phyloP scores from a whole-genome alignment of 2,888 invertebrate genomes.

The Cosmia pyralina region DNA sequence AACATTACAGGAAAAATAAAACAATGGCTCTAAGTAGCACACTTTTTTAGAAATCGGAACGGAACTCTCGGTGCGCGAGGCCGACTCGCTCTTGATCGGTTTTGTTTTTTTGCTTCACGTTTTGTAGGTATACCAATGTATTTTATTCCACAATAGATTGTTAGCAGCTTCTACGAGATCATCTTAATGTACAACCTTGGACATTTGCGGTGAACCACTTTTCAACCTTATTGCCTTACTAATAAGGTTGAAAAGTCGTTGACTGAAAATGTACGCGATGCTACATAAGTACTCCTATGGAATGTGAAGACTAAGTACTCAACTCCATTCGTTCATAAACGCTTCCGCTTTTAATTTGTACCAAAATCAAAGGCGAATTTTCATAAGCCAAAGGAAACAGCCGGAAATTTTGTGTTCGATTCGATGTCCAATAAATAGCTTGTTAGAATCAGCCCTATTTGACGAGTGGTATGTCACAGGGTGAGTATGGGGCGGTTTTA shows the following conservation, averaged over 20 bases:
- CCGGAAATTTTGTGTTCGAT: slow-evolving; percentile 74
- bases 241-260: too few relatives aligned
- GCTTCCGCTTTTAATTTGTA: slow-evolving; percentile 29
- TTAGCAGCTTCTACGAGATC: background rate
- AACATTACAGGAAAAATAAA: too few relatives aligned
- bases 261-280: too few relatives aligned
- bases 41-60: too few relatives aligned
- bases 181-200: background rate
- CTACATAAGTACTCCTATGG: too few relatives aligned
- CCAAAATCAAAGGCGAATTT: slow-evolving; percentile 61
- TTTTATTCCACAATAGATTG: background rate
- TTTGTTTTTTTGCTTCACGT: background rate
- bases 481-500: slow-evolving; percentile 35
- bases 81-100: too few relatives aligned
- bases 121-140: background rate
- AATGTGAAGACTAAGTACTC: background rate
- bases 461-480: slow-evolving; percentile 50
- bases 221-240: too few relatives aligned
- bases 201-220: too few relatives aligned
- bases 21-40: too few relatives aligned
- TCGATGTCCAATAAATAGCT: slow-evolving; percentile 77
- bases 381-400: slow-evolving; percentile 72
- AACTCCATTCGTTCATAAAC: background rate
- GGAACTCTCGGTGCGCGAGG: too few relatives aligned
- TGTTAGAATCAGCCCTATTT: slow-evolving; percentile 68